A percentile compares a stretch with the other conserved stretches of the same genome.
Conservation (phyloP, 2,113 vertebrate genomes). For the Cariama cristata region DNA sequence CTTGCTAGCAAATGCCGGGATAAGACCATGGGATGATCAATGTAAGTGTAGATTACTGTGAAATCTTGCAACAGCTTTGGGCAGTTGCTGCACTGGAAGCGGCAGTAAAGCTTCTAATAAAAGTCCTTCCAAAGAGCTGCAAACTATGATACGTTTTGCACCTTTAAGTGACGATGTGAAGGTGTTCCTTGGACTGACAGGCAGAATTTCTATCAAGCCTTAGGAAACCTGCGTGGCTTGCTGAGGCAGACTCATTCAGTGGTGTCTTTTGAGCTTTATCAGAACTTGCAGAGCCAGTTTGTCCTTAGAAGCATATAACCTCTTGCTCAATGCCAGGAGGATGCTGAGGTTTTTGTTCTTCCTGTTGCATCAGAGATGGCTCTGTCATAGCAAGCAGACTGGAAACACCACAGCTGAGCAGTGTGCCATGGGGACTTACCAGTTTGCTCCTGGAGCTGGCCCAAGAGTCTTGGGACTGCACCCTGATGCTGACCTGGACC, state of each 20-base stretch:
- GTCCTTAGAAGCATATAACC: neutral
- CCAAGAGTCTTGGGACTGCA: neutral
- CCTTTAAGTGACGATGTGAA: neutral
- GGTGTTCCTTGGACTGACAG: neutral
- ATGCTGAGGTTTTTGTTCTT: neutral
- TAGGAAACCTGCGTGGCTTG: neutral
- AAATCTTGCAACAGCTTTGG: neutral
- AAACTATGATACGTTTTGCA: neutral
- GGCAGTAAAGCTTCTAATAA: neutral
- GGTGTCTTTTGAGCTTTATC: neutral
- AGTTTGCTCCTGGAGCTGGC: neutral
- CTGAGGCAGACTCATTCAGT: neutral
- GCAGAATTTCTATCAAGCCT: neutral
- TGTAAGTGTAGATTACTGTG: neutral
- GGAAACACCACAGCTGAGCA: neutral
- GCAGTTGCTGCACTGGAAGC: neutral
- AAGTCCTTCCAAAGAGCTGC: neutral
- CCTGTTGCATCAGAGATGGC: neutral
- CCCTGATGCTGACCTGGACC: accelerated
- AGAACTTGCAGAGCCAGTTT: neutral
- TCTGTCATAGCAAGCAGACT: neutral
- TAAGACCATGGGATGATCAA: neutral
- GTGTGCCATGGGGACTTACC: accelerated
- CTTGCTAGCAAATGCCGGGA: neutral
- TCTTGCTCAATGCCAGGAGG: neutral